These are phyloP conservation scores for Drosophila prolongata DNA, from an alignment of 2,888 invertebrate genomes.

Conservation along the genomic window DNA sequence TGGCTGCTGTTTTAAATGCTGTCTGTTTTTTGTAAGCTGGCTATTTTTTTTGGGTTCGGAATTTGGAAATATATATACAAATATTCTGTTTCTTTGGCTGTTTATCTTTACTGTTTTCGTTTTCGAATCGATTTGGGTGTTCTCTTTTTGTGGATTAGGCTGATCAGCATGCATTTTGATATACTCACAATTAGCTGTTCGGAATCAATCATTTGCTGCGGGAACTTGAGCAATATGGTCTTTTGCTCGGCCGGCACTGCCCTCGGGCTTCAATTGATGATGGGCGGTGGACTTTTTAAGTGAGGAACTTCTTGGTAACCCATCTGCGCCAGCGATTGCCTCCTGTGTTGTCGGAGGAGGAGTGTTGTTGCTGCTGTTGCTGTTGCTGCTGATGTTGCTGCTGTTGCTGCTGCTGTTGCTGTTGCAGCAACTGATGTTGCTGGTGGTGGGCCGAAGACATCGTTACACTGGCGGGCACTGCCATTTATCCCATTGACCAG, in stretches of 20 bases:
- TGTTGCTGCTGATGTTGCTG: constrained; percentile 17
- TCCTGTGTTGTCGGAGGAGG: constrained; percentile 84
- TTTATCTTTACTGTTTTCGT: constrained; percentile 27
- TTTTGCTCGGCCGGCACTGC: constrained; percentile 77
- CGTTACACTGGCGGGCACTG: constrained; percentile 54
- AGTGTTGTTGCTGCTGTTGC: constrained; percentile 43
- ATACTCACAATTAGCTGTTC: constrained; percentile 84
- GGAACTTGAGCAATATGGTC: constrained; percentile 83
- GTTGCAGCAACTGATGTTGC: constrained; percentile 43
- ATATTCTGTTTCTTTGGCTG: constrained; percentile 12
- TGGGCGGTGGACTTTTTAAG: constrained; percentile 72
- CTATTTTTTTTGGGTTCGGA: constrained; percentile 11
- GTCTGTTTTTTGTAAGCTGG: constrained; percentile 30
- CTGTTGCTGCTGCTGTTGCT: constrained; percentile 42
- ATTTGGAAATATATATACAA: constrained; percentile 19
- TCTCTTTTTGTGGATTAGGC: background rate
- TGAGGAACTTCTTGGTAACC: constrained; percentile 67
- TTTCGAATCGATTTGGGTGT: constrained; percentile 39
- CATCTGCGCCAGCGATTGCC: constrained; percentile 65
- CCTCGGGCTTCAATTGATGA: constrained; percentile 61
- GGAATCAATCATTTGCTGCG: constrained; percentile 81
- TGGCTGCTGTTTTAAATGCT: constrained; percentile 17
- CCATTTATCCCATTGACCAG: constrained; percentile 60
- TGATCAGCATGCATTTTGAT: background rate
- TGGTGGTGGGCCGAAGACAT: constrained; percentile 50